These are phyloP conservation scores for Sesamia inferens DNA, from an alignment of 2,888 invertebrate species.

Conservation along the genomic window DNA sequence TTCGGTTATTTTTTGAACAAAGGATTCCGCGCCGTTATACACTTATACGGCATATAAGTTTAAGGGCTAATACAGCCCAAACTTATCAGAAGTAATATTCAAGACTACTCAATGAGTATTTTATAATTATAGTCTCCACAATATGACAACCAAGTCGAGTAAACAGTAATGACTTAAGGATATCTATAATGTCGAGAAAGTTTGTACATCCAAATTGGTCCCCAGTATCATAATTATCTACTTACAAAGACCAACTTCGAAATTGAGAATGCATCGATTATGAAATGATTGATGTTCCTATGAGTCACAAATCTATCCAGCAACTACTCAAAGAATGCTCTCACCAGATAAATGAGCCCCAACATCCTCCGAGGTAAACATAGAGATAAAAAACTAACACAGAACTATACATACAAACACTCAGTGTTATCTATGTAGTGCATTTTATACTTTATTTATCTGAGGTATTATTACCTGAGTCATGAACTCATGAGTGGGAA, in stretches of 20 bases:
- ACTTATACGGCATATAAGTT: too few species aligned
- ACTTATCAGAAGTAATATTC: too few species aligned
- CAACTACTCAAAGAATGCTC: constrained; percentile 30
- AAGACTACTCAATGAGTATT: too few species aligned
- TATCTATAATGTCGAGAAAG: background rate
- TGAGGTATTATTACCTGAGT: constrained; percentile 14
- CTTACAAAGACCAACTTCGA: background rate
- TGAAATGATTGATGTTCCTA: constrained; percentile 22
- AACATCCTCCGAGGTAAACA: constrained; percentile 21
- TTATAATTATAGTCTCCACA: too few species aligned
- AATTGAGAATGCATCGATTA: constrained; percentile 1
- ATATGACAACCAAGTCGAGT: too few species aligned
- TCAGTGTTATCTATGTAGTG: constrained; percentile 45
- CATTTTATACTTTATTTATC: constrained; percentile 37
- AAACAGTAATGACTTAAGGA: background rate
- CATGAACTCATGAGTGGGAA: constrained; percentile 14
- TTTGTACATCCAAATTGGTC: background rate
- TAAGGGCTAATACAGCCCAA: too few species aligned
- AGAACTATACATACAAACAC: constrained; percentile 33
- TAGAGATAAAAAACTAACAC: constrained; percentile 45
- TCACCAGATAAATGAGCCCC: constrained; percentile 18
- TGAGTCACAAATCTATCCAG: constrained; percentile 12
- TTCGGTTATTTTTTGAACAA: too few species aligned
- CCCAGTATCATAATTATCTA: background rate
- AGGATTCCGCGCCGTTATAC: too few species aligned